Base-by-base conservation (phyloP, 2,888 invertebrate species). In the Dasysyrphus tricinctus region DNA sequence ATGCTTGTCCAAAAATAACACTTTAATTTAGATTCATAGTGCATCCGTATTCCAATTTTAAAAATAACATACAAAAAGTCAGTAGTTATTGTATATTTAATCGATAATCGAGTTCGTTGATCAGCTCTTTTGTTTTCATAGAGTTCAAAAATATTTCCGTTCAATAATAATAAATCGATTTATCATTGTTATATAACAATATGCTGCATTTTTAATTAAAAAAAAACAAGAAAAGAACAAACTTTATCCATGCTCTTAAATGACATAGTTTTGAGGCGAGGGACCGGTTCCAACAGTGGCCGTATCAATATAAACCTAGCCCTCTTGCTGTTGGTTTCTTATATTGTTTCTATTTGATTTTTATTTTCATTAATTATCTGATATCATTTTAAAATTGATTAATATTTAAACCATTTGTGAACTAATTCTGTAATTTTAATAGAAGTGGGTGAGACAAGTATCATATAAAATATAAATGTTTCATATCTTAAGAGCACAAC, bases 51-150 rank as follows among this genome's bases (percentile, higher is more conserved):
- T 51, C 12, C 7, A 32, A 32, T 65, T 11, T 61, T 12, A 29
- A 74, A 14, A 34, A 37, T 19, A 74, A 14, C 19, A 37, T 19
- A 32, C 32, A 12, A 5, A 32, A 37, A 59, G 0, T 3, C 19
- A 1, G 3, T 39, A 34, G 9, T 0, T 11, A 5, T 12, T 34
- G 1, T n/a, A 1, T 49, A 63, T 12, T 14, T 4, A 67, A 39
- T 47, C 24, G 11, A 57, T 44, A 34, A 67, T 51, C 51, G 32
- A 79, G 79, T 83, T 83, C 70, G 75, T 32, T 47, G 14, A 14
- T 56, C 70, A 79, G 70, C 44, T 83, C 79, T 84, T 84, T 77
- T 72, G 67, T 84, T 76, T 70, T 11, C 51, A 44, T 34, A 19
- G 1, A 16, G n/a, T 49, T 32, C 6, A 12, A 51, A 67, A 16